A percentile compares a stretch with the other conserved stretches of the same genome.
phyloP scores from a whole-genome alignment of 2,113 vertebrate genomes.

The Etheostoma spectabile region DNA sequence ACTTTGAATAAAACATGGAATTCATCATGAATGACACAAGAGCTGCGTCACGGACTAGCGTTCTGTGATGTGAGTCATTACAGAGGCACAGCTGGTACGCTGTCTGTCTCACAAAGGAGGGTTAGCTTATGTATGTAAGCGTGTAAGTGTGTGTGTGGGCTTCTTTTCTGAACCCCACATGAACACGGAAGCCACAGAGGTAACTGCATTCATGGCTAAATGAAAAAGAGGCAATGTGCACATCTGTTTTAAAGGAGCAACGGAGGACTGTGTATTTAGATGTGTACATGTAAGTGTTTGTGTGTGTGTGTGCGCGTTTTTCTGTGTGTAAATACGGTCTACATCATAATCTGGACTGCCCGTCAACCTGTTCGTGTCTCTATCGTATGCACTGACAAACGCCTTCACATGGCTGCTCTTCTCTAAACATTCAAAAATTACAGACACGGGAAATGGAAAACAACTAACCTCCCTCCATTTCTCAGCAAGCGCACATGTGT shows the following conservation, averaged over 20 bases:
- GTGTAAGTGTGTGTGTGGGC: neutral
- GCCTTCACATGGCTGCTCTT: constrained; percentile 53
- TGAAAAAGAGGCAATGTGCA: constrained; percentile 22
- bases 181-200: constrained; percentile 54
- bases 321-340: constrained; percentile 33
- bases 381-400: constrained; percentile 54
- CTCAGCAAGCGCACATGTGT: neutral
- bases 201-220: constrained; percentile 33
- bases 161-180: constrained; percentile 39
- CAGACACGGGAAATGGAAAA: constrained; percentile 53
- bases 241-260: constrained; percentile 40
- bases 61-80: constrained; percentile 49
- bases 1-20: constrained; percentile 64
- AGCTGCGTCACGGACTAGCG: constrained; percentile 35
- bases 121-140: no score
- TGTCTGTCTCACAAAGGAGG: constrained; percentile 6
- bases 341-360: constrained; percentile 31
- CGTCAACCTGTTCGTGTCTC: constrained; percentile 26
- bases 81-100: constrained; percentile 41
- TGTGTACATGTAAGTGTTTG: neutral
- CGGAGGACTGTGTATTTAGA: neutral
- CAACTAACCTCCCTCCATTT: constrained; percentile 39
- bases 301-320: neutral
- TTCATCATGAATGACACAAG: constrained; percentile 28
- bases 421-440: constrained; percentile 72